Percentiles rank a stretch among this genome's conserved stretches.
Conservation (phyloP, 2,113 vertebrate genomes). For the Amphiprion percula region DNA sequence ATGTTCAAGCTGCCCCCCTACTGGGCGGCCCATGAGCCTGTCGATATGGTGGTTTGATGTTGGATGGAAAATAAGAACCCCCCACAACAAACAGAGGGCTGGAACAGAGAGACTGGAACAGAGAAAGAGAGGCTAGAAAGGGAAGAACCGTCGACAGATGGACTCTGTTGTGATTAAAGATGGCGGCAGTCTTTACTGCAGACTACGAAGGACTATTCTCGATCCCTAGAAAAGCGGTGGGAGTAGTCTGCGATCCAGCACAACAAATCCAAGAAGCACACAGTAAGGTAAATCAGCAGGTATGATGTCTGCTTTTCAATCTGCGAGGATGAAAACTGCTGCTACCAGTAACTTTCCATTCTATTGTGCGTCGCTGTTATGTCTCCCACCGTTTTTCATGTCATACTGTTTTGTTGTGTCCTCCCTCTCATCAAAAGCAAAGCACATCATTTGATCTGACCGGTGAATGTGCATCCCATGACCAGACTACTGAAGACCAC, state of each 20-base stretch:
- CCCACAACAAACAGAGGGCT: slow-evolving; percentile 81
- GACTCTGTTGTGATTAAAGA: slow-evolving; percentile 87
- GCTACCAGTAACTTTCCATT: slow-evolving; percentile 58
- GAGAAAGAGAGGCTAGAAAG: slow-evolving; percentile 81
- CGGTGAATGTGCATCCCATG: slow-evolving; percentile 71
- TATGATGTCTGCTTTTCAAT: slow-evolving; percentile 72
- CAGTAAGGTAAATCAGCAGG: slow-evolving; percentile 77
- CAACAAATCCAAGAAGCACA: slow-evolving; percentile 70
- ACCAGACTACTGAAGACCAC: slow-evolving; percentile 55
- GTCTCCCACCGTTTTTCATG: slow-evolving; percentile 63
- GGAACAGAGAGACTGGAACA: slow-evolving; percentile 80
- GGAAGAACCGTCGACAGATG: slow-evolving; percentile 84
- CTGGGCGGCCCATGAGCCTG: slow-evolving; percentile 87
- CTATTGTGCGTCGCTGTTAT: slow-evolving; percentile 64
- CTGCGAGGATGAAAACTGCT: slow-evolving; percentile 41
- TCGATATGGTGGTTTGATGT: slow-evolving; percentile 85
- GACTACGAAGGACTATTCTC: slow-evolving; percentile 81
- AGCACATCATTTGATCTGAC: slow-evolving; percentile 79
- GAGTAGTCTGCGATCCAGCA: slow-evolving; percentile 74
- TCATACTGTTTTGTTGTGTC: slow-evolving; percentile 69
- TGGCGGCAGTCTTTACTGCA: slow-evolving; percentile 85
- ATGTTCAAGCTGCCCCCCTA: slow-evolving; percentile 84
- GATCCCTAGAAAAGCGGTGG: slow-evolving; percentile 76
- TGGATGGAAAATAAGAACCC: slow-evolving; percentile 83
- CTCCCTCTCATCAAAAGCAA: slow-evolving; percentile 69